These are phyloP conservation scores for Bedellia somnulentella DNA, from an alignment of 2,888 invertebrate genomes.

Conservation along the genomic window DNA sequence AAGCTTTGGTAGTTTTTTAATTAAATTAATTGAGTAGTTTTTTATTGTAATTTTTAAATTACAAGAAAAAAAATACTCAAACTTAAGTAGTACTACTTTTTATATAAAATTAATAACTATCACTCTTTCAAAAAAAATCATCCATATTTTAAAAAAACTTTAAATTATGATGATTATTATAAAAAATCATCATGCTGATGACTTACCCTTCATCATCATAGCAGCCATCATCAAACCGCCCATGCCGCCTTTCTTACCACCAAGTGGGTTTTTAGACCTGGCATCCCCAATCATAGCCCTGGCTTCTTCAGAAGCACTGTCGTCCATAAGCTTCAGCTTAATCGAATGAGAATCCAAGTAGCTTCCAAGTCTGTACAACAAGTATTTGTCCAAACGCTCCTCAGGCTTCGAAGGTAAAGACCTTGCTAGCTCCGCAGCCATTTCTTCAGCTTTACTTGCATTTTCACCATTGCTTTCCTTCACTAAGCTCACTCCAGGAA, in stretches of 20 bases:
- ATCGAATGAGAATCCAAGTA: slow-evolving; percentile 75
- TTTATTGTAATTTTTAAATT: too few relatives aligned
- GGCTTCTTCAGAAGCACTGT: slow-evolving; percentile 60
- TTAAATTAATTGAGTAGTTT: too few relatives aligned
- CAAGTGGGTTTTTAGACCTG: slow-evolving; percentile 50
- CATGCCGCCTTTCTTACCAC: slow-evolving; percentile 49
- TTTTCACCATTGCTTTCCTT: slow-evolving; percentile 56
- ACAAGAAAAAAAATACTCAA: too few relatives aligned
- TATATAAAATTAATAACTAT: too few relatives aligned
- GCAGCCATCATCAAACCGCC: slow-evolving; percentile 59
- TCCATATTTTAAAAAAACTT: too few relatives aligned
- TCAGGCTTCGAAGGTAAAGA: slow-evolving; percentile 76
- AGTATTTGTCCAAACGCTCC: slow-evolving; percentile 73
- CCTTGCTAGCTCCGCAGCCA: slow-evolving; percentile 72
- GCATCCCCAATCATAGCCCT: slow-evolving; percentile 58
- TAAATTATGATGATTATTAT: too few relatives aligned
- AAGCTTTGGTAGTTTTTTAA: too few relatives aligned
- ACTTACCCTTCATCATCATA: slow-evolving; percentile 65
- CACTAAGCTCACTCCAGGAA: slow-evolving; percentile 66
- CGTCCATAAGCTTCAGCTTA: slow-evolving; percentile 70
- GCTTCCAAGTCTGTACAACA: slow-evolving; percentile 69
- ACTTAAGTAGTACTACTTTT: too few relatives aligned
- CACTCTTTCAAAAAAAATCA: too few relatives aligned
- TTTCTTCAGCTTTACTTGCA: slow-evolving; percentile 67
- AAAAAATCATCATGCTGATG: background rate